A percentile compares a stretch with the other conserved stretches of the same genome.
These are phyloP conservation scores for Psix sp. DNA, from an alignment of 1,140 invertebrate genomes.

Conservation along the genomic window DNA sequence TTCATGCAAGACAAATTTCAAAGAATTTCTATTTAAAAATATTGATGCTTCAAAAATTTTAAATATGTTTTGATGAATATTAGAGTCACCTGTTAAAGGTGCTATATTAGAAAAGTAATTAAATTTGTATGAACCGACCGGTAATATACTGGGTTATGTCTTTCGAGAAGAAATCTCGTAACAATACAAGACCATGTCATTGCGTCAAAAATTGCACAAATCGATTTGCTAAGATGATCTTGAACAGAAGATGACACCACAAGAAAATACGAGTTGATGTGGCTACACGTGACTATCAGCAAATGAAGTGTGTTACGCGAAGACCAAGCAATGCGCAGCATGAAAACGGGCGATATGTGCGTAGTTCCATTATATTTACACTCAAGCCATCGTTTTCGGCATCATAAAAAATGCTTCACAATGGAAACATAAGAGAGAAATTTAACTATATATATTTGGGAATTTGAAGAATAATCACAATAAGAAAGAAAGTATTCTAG, in stretches of 20 bases:
- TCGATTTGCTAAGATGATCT: slow-evolving; percentile 52
- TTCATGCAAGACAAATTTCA: no score
- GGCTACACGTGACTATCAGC: slow-evolving; percentile 68
- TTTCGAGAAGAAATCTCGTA: slow-evolving; percentile 34
- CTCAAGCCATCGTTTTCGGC: slow-evolving; percentile 41
- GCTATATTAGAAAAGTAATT: not conserved
- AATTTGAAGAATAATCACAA: no score
- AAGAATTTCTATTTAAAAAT: no score
- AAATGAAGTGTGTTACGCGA: slow-evolving; percentile 71
- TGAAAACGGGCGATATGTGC: slow-evolving; percentile 63
- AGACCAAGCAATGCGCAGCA: slow-evolving; percentile 62
- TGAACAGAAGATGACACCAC: slow-evolving; percentile 52
- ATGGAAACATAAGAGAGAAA: slow-evolving; percentile 36
- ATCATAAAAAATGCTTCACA: slow-evolving; percentile 49
- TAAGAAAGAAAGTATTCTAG: no score
- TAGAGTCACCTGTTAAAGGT: no score
- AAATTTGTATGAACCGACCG: not conserved
- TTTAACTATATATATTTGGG: slow-evolving; percentile 2
- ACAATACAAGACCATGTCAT: slow-evolving; percentile 47
- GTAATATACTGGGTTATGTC: not conserved
- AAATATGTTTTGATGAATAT: no score
- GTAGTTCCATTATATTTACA: slow-evolving; percentile 44
- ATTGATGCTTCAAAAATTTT: no score
- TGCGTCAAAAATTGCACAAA: slow-evolving; percentile 57
- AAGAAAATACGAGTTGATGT: slow-evolving; percentile 37